Evolutionary conservation across 2,797 vertebrate species (phyloP), one percentile per base, ranked within the genome.

Genomic region (Sylvia borin): DNA sequence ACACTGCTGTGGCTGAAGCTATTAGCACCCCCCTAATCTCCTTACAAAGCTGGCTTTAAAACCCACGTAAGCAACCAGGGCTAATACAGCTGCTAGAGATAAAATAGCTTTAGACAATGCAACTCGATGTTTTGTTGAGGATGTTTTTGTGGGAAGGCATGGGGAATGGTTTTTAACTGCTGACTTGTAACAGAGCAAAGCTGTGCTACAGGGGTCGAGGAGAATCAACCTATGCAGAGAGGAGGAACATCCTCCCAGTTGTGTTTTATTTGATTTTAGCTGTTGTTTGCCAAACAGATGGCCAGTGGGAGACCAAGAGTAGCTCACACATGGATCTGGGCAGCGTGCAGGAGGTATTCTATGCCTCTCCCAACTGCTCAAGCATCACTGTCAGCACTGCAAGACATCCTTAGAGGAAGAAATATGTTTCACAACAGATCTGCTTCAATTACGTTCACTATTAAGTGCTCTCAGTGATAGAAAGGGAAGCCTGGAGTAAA

Each of bases 41-140:
- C 96, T 96, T 93, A 85, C 77, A 91, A 91, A 95, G 78, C 92
- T 87, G 88, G 83, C 90, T 89, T 95, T 96, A 92, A 95, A 96
- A 32, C 85, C 91, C 93, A 95, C 83, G 71, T 97, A 94, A 94
- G 94, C 95, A 95, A 55, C 13, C 15, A 43, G 72, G 75, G 85
- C 89, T 96, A 96, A 95, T 81, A 26, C 82, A 94, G 85, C 70
- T 90, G 82, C 91, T 86, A 91, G 64, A 95, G 90, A 90, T 97
- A 96, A 96, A 96, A 91, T 5, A 73, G 87, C 95, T 94, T 81
- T 76, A 51, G 87, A 91, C 91, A 96, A 86, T 60, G 80, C 15
- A 57, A 86, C 20, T 95, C 66, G 76, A 66, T 50, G 64, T 72
- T 94, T 72, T 90, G 68, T 48, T 48, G 40, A 78, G 68, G 61